These are phyloP conservation scores for Columbina picui DNA, from an alignment of 2,113 vertebrate species.

Conservation along the genomic window DNA sequence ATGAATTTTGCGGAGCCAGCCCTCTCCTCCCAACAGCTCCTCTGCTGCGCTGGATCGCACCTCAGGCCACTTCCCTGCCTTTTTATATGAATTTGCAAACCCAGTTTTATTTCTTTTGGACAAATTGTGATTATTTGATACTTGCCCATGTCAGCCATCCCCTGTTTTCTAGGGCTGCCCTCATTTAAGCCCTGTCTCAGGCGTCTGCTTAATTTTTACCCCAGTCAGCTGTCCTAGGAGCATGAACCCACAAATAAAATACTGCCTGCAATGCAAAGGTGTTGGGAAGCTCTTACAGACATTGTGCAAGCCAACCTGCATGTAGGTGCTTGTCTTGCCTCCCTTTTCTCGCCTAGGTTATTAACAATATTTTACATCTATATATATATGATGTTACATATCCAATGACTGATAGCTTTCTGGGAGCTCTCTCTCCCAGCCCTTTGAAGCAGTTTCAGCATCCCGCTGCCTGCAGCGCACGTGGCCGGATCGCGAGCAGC, in stretches of 20 bases:
- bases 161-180: accelerated
- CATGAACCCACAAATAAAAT: background rate
- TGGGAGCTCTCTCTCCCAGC: background rate
- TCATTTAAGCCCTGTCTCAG: background rate
- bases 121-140: background rate
- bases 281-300: background rate
- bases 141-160: background rate
- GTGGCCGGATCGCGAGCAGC: accelerated
- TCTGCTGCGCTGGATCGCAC: background rate
- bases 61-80: background rate
- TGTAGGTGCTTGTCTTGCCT: background rate
- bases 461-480: background rate
- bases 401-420: background rate
- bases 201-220: background rate
- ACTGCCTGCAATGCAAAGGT: background rate
- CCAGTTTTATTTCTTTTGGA: background rate
- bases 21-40: background rate
- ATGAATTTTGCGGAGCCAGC: background rate
- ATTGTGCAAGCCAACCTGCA: accelerated
- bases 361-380: background rate
- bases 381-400: background rate
- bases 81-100: background rate
- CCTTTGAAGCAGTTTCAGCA: background rate
- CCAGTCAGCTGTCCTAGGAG: background rate
- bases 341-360: background rate